Percentiles rank a stretch among this genome's conserved stretches.
These are phyloP conservation scores for Diorhabda sublineata DNA, from an alignment of 1,140 invertebrate species.

Conservation along the genomic window DNA sequence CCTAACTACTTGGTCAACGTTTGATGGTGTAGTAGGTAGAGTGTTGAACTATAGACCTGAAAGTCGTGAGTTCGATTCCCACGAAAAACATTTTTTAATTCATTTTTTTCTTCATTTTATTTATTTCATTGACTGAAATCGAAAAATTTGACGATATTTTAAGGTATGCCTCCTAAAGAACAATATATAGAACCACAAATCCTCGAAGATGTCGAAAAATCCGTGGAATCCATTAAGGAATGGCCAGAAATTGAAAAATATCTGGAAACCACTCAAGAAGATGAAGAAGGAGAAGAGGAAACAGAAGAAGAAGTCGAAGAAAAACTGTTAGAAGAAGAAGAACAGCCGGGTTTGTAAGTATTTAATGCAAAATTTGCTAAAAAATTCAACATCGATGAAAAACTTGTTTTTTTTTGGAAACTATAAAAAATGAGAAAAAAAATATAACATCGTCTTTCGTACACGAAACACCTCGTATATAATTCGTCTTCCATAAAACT, in stretches of 20 bases:
- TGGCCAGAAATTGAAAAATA: constrained; percentile 27
- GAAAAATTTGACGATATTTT: neutral
- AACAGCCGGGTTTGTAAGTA: constrained; percentile 25
- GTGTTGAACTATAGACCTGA: no score
- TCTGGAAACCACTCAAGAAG: constrained; percentile 13
- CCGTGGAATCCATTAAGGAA: constrained; percentile 11
- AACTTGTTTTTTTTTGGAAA: no score
- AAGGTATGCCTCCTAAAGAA: constrained; percentile 22
- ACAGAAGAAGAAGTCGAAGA: constrained; percentile 21
- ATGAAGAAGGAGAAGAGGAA: constrained; percentile 22
- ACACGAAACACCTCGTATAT: no score
- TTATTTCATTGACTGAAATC: no score
- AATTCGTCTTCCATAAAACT: no score
- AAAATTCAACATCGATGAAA: no score
- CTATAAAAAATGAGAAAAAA: no score
- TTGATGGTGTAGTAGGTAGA: no score
- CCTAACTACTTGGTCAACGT: no score
- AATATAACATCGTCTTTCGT: no score
- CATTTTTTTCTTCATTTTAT: no score
- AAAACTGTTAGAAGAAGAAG: constrained; percentile 14
- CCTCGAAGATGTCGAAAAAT: constrained; percentile 16
- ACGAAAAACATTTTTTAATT: constrained; percentile 5
- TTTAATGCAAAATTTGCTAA: neutral
- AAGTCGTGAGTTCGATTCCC: neutral
- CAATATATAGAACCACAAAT: constrained; percentile 7